These are phyloP conservation scores for Eurystomus glaucurus DNA, from an alignment of 2,797 vertebrate species.

Conservation along the genomic window DNA sequence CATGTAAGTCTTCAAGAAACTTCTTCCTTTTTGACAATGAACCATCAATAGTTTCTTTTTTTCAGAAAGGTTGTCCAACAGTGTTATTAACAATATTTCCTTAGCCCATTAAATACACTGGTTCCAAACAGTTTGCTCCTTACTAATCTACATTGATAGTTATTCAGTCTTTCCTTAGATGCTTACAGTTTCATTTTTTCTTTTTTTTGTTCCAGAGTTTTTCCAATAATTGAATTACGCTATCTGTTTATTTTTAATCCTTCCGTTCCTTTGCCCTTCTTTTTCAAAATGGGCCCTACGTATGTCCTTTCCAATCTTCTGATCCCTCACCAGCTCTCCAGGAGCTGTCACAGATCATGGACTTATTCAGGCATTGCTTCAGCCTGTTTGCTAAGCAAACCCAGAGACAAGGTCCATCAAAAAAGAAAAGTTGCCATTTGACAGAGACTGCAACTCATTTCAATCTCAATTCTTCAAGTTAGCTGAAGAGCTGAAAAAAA, in stretches of 20 bases:
- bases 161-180: background rate
- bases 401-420: background rate
- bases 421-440: background rate
- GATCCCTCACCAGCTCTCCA: background rate
- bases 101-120: background rate
- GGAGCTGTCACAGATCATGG: background rate
- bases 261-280: background rate
- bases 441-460: background rate
- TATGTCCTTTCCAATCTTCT: background rate
- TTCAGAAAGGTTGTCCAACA: background rate
- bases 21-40: background rate
- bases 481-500: constrained; percentile 18
- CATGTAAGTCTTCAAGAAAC: background rate
- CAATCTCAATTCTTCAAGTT: background rate
- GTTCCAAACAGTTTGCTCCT: background rate
- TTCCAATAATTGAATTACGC: background rate
- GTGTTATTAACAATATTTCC: background rate
- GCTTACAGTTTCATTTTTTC: background rate
- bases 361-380: background rate
- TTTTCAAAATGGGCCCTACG: background rate
- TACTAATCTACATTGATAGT: background rate
- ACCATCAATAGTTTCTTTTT: background rate
- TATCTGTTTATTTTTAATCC: background rate
- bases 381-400: background rate
- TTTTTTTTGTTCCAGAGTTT: background rate